Evolutionary conservation across 2,888 invertebrate genomes (phyloP), one percentile per base, ranked within the genome.

Genomic region (Hydrotaea diabolus): DNA sequence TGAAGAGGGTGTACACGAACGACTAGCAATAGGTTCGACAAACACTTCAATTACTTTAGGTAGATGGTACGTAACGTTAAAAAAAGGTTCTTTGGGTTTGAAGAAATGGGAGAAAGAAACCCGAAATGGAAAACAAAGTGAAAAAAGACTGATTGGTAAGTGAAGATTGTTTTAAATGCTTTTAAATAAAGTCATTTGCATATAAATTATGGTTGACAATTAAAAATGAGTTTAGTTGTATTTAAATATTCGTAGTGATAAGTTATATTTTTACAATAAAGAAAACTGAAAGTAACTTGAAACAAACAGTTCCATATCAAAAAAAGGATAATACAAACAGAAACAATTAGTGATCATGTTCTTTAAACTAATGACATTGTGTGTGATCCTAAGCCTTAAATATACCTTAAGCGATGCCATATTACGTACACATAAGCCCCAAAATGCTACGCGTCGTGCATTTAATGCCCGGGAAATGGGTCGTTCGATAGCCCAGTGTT

Each of bases 401-500:
- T 76, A 15, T 23, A 69, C 9, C 5, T 23, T 26, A 53, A 77
- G 43, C 46, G 26, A 23, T 74, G 82, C 71, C 73, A 79, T 82
- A 71, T 59, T 49, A 53, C 46, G 39, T 17, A 15, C 26, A 36
- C 13, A 43, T 11, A 39, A 11, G 39, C 39, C 39, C 8, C 39
- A 57, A 23, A n/a, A n/a, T n/a, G 36, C 39, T 13, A 21, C 23
- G 13, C 43, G 23, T 15, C 21, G 17, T 9, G 2, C 0, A n/a
- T 55, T 71, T 17, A 66, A 64, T 0, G 74, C 74, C 2, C 88
- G 88, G 5, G 80, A 85, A 21, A 57, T 91, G 19, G 89, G 91
- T 0, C 87, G 87, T 19, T 53, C 87, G 49, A 74, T 92, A 76
- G 89, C 88, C 9, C 88, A 89, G 19, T 92, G 92, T 59, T 83